Conservation (phyloP, 2,113 vertebrate genomes). For the Pagrus major region DNA sequence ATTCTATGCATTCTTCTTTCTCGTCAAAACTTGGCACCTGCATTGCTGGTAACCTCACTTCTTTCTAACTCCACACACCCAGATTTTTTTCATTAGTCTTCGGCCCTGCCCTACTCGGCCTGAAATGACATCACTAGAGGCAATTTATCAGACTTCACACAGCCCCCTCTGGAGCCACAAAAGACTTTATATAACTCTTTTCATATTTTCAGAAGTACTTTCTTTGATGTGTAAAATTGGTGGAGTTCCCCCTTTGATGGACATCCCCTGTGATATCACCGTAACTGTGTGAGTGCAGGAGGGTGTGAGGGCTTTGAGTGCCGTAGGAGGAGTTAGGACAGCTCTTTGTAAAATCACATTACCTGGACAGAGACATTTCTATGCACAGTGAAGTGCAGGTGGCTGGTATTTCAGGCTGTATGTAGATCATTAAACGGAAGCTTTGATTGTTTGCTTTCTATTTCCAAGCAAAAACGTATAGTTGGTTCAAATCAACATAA, state of each 20-base stretch:
- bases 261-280: not conserved
- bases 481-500: not conserved
- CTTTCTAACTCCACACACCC: not conserved
- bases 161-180: not conserved
- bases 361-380: not conserved
- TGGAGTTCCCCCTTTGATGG: not conserved
- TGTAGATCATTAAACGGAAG: not conserved
- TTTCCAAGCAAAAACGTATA: not conserved
- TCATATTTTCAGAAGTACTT: not conserved
- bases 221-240: not conserved
- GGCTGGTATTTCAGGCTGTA: not conserved
- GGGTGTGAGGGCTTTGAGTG: not conserved
- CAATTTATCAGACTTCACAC: not conserved
- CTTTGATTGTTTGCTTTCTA: not conserved
- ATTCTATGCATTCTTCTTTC: not conserved
- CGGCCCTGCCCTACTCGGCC: not conserved
- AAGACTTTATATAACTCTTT: not conserved
- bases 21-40: not conserved
- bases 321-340: not conserved
- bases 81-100: not conserved
- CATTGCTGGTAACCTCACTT: not conserved
- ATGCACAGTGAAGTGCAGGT: not conserved
- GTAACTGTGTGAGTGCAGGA: not conserved
- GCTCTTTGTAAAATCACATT: not conserved
- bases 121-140: not conserved